Evolutionary conservation across 2,888 invertebrate species (phyloP).

Genomic region (Cheilosia vernalis): DNA sequence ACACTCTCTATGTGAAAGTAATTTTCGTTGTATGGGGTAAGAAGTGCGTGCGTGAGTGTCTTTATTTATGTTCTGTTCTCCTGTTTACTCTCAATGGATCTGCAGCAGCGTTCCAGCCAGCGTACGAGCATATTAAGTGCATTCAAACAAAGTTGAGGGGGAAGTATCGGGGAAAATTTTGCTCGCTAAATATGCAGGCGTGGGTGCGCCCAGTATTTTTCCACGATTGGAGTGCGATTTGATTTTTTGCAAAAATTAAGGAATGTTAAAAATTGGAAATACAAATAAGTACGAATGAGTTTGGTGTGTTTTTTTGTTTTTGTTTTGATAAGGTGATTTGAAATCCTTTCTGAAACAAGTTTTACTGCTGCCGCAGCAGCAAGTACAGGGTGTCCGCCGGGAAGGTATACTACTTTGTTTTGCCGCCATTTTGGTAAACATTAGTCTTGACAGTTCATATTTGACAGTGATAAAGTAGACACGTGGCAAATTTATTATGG

Average conservation of each 20-base stretch:
- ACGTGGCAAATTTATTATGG: no score
- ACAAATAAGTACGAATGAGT: not conserved
- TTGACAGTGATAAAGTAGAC: no score
- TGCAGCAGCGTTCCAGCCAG: not conserved
- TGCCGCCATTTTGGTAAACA: no score
- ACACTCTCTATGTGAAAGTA: slow-evolving; percentile 11
- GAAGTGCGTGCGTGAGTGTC: slow-evolving; percentile 36
- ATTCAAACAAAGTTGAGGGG: slow-evolving; percentile 4
- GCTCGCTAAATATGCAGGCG: not conserved
- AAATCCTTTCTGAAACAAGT: no score
- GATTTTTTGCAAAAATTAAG: not conserved
- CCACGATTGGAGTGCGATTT: slow-evolving; percentile 15
- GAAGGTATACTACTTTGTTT: no score
- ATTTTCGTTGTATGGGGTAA: slow-evolving; percentile 46
- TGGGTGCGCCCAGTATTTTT: slow-evolving; percentile 35
- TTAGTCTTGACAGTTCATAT: no score
- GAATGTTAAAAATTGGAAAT: not conserved
- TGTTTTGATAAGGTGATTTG: no score
- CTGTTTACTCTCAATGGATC: not conserved
- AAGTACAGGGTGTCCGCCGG: no score
- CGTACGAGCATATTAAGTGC: slow-evolving; percentile 7
- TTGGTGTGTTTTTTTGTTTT: not conserved
- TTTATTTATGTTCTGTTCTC: slow-evolving; percentile 22
- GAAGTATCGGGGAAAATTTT: not conserved
- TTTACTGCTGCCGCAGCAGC: no score